Evolutionary conservation across 2,113 vertebrate genomes (phyloP), one percentile per base, ranked within the genome.

Genomic region (Formicarius rufipectus): DNA sequence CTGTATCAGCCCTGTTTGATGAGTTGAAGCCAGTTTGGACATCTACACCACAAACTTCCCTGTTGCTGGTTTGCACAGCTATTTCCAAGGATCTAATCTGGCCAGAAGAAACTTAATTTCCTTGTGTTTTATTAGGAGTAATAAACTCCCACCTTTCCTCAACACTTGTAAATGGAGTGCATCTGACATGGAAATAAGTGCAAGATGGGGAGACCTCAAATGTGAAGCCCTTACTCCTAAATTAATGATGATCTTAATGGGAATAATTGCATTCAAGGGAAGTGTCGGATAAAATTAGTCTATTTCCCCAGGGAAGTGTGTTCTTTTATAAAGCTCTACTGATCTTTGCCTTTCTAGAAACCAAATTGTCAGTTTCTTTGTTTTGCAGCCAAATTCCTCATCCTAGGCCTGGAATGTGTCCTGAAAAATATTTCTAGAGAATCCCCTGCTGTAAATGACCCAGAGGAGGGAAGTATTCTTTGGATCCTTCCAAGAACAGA

Each of bases 291-390:
- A 73, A 96, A 93, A 74, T 44, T 4, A 86, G 55, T 44, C 24
- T 63, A 21, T 60, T 93, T 93, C 67, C 78, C 78, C 31, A 90
- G 56, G 52, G 39, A 91, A 90, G 35, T 4, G 10, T 59, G 39
- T 47, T 76, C 74, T 90, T 82, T 66, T 71, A 42, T 37, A 90
- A 93, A 93, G 50, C 72, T 85, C 39, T 93, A 50, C 55, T 64
- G 39, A 67, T 68, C 49, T 40, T 74, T 67, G 27, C 71, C 63
- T 91, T 91, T 91, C 83, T 86, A 78, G 76, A 93, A 92, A 95
- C 21, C 42, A 58, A 73, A 94, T 30, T 62, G 63, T 30, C 40
- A 62, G 47, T 55, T 10, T 88, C 75, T 89, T 84, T 88, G 68
- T 95, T 95, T 81, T 18, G 7, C 47, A 84, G 72, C 55, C 59